Evolutionary conservation across 2,888 invertebrate genomes (phyloP).

Genomic region (Sussaba pulchella): DNA sequence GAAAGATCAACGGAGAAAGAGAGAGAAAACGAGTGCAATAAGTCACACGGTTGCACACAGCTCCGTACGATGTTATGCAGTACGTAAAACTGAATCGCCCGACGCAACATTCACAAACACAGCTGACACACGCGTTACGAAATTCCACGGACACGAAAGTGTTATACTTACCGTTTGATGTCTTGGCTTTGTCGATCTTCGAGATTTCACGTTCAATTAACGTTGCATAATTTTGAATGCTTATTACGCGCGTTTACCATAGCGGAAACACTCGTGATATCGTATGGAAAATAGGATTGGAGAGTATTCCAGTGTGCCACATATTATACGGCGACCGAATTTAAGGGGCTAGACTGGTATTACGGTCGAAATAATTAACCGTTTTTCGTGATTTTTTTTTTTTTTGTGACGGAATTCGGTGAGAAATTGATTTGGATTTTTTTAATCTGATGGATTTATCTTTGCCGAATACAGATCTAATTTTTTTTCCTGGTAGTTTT

Average conservation of each 20-base stretch:
- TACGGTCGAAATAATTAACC: not conserved
- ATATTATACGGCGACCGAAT: conserved; percentile 28
- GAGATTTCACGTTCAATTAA: conserved; percentile 59
- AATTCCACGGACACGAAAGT: conserved; percentile 37
- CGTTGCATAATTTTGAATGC: conserved; percentile 58
- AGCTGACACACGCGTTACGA: conserved; percentile 52
- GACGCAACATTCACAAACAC: conserved; percentile 36
- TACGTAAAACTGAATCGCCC: conserved; percentile 37
- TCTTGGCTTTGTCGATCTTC: conserved; percentile 27
- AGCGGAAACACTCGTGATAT: conserved; percentile 16
- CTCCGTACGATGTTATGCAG: conserved; percentile 4
- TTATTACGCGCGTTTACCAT: not conserved
- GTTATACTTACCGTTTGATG: conserved; percentile 44
- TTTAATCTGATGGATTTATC: too few relatives aligned
- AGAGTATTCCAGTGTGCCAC: not conserved
- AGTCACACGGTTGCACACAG: not conserved
- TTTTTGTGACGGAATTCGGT: not conserved
- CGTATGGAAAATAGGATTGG: not conserved
- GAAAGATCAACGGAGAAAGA: too few relatives aligned
- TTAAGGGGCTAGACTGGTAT: too few relatives aligned
- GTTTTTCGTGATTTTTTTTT: not conserved
- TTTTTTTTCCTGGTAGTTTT: too few relatives aligned
- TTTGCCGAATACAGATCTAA: too few relatives aligned
- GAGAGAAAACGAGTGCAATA: conserved; percentile 24
- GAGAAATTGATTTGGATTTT: too few relatives aligned